These are phyloP conservation scores for Erebia aethiops DNA, from an alignment of 2,888 invertebrate species.

Conservation along the genomic window DNA sequence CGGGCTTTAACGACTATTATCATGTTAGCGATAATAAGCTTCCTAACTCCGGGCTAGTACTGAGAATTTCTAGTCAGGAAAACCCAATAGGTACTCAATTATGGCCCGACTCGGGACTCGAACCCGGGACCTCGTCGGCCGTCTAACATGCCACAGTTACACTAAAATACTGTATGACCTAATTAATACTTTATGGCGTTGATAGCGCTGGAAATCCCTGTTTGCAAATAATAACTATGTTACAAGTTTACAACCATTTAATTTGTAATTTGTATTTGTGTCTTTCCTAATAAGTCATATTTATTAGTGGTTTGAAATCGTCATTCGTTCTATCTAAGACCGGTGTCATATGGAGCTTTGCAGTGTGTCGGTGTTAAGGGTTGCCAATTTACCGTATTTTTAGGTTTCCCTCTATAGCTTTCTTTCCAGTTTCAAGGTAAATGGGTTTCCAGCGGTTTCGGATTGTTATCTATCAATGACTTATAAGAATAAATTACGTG, in stretches of 20 bases:
- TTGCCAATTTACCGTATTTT: constrained; percentile 53
- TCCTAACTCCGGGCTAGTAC: too few relatives aligned
- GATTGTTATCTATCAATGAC: constrained; percentile 26
- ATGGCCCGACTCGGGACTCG: too few relatives aligned
- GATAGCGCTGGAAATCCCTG: neutral
- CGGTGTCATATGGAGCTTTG: constrained; percentile 65
- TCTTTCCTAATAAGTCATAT: neutral
- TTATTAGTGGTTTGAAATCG: neutral
- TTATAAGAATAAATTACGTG: constrained; percentile 26
- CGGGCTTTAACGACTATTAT: too few relatives aligned
- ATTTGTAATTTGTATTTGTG: neutral
- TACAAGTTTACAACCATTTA: neutral
- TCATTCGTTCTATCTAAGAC: constrained; percentile 19
- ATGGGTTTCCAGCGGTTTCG: constrained; percentile 37
- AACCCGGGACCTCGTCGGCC: too few relatives aligned
- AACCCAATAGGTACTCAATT: too few relatives aligned
- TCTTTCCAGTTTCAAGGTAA: constrained; percentile 34
- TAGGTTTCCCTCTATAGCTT: constrained; percentile 29
- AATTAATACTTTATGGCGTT: neutral
- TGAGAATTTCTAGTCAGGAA: too few relatives aligned
- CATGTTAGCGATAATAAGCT: too few relatives aligned
- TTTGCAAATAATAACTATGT: neutral
- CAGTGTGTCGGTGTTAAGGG: constrained; percentile 76
- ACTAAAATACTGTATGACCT: too few relatives aligned
- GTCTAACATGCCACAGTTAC: too few relatives aligned